These are phyloP conservation scores for Heterochromis multidens DNA, from an alignment of 2,113 vertebrate species.

Conservation along the genomic window DNA sequence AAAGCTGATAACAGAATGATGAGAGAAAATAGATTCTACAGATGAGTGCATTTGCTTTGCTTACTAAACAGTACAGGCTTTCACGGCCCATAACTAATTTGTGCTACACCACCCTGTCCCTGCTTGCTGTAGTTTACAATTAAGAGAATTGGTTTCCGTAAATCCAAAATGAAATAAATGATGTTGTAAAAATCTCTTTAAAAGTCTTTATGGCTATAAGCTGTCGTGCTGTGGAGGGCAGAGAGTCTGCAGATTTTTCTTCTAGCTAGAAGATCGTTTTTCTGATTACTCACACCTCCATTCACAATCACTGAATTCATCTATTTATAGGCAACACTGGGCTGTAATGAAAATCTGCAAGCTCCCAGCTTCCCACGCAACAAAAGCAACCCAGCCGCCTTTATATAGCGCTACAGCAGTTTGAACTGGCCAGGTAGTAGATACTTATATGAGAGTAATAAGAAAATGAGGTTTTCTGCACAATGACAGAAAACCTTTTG, in stretches of 20 bases:
- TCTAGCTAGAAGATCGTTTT: not conserved
- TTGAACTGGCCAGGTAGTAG: not conserved
- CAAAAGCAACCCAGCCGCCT: not conserved
- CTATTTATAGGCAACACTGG: not conserved
- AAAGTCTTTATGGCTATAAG: not conserved
- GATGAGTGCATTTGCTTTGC: conserved; percentile 21
- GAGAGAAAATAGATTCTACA: conserved; percentile 38
- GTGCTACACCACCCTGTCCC: not conserved
- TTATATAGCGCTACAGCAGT: not conserved
- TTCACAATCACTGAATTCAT: not conserved
- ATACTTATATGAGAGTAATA: not conserved
- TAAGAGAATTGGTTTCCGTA: not conserved
- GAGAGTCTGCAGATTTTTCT: not conserved
- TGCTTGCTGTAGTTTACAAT: not conserved
- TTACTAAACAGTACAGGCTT: conserved; percentile 19
- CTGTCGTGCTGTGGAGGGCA: not conserved
- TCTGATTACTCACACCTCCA: not conserved
- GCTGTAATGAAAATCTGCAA: not conserved
- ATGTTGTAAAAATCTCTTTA: not conserved
- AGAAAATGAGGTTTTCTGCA: not conserved
- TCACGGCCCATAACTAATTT: conserved; percentile 15
- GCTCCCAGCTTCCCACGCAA: not conserved
- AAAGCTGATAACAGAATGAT: conserved; percentile 36
- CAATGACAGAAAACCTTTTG: not conserved
- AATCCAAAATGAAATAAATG: not conserved